Conservation (phyloP, 2,113 vertebrate species). For the Bettongia penicillata region DNA sequence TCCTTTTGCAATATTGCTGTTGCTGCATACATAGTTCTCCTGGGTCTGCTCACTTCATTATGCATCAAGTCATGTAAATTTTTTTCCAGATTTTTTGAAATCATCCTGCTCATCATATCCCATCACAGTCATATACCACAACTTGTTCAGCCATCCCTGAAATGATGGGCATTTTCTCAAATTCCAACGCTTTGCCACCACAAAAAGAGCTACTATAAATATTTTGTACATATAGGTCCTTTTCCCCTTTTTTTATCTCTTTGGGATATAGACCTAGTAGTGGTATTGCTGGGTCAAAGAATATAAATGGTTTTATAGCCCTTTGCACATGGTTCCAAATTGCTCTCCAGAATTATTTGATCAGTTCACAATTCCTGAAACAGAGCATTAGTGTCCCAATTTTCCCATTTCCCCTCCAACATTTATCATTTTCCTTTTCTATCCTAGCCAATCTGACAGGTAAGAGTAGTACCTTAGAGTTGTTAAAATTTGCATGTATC, state of each 20-base stretch:
- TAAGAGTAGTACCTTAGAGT: no score
- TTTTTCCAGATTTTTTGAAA: no score
- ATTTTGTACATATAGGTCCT: neutral
- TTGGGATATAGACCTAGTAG: neutral
- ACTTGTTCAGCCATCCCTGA: no score
- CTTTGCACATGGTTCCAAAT: neutral
- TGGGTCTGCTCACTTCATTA: no score
- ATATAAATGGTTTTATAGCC: neutral
- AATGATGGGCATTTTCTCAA: neutral
- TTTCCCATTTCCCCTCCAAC: neutral
- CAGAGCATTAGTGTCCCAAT: neutral
- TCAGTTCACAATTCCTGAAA: neutral
- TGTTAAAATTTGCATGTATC: no score
- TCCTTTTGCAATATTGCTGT: no score
- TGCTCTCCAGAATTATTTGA: neutral
- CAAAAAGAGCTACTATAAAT: neutral
- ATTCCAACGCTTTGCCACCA: neutral
- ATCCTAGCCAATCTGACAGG: neutral
- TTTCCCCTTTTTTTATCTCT: neutral
- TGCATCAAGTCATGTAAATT: no score
- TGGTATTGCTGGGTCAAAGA: neutral
- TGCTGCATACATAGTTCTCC: no score
- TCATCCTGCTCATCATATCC: no score
- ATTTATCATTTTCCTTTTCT: neutral
- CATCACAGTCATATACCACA: no score